These are phyloP conservation scores for Gadopsis marmoratus DNA, from an alignment of 2,797 vertebrate species.

Conservation along the genomic window DNA sequence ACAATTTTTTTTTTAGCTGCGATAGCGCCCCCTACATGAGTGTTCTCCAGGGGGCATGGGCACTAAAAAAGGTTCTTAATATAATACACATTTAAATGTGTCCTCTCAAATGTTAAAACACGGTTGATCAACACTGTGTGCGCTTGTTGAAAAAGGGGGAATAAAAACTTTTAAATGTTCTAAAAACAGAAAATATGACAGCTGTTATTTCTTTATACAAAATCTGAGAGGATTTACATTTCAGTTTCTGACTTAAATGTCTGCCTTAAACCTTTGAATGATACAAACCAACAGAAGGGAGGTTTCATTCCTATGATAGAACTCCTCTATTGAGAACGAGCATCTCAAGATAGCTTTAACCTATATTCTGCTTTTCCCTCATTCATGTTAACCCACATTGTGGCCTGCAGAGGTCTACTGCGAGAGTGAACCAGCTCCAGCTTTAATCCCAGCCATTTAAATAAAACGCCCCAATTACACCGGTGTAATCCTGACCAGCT, in stretches of 20 bases:
- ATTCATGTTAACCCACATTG: conserved; percentile 67
- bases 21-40: background rate
- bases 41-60: background rate
- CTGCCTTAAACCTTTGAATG: background rate
- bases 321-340: conserved; percentile 15
- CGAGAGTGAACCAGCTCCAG: conserved; percentile 35
- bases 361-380: conserved; percentile 51
- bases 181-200: background rate
- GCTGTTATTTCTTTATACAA: background rate
- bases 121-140: no score
- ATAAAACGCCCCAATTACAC: conserved; percentile 60
- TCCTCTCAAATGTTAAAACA: no score
- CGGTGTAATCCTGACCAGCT: conserved; percentile 65
- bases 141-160: no score
- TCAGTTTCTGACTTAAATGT: background rate
- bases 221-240: background rate
- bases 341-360: conserved; percentile 49
- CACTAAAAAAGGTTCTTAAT: no score
- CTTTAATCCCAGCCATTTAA: conserved; percentile 64
- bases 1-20: background rate
- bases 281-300: background rate
- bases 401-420: conserved; percentile 33
- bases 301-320: background rate
- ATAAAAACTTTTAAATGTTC: no score
- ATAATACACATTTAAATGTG: no score